Percentiles rank a stretch among this genome's conserved stretches.
Evolutionary conservation across 1,140 invertebrate genomes (phyloP).

Genomic region (Lucilia cuprina): DNA sequence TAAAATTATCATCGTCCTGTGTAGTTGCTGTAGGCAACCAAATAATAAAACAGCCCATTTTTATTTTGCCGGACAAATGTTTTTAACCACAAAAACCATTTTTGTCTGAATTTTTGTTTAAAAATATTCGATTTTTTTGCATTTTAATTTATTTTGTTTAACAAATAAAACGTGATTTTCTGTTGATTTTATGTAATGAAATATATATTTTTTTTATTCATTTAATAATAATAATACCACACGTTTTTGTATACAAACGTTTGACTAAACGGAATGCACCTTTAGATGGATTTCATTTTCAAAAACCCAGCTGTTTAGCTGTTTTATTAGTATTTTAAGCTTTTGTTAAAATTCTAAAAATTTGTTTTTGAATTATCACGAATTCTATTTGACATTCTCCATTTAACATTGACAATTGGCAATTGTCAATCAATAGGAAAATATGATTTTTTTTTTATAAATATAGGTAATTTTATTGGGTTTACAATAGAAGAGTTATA

Average conservation of each 20-base stretch:
- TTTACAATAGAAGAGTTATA: too few species aligned
- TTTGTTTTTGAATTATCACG: background rate
- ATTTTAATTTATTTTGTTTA: background rate
- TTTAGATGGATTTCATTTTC: background rate
- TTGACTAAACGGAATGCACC: background rate
- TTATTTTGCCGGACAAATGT: background rate
- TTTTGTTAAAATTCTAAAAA: background rate
- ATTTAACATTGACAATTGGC: background rate
- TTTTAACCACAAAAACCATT: background rate
- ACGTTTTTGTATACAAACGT: background rate
- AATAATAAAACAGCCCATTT: too few species aligned
- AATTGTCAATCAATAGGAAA: background rate
- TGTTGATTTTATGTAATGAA: background rate
- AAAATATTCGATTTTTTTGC: too few species aligned
- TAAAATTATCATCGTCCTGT: too few species aligned
- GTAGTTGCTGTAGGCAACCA: too few species aligned
- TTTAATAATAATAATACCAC: background rate
- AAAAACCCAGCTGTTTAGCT: background rate
- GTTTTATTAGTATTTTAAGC: background rate
- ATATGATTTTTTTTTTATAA: background rate
- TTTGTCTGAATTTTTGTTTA: too few species aligned
- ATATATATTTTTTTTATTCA: background rate
- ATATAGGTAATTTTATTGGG: too few species aligned
- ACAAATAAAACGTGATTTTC: conserved; percentile 30
- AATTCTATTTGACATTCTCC: background rate